These are phyloP conservation scores for Pachyseris speciosa DNA, from an alignment of 64 coral and sea anemone species.

Conservation along the genomic window DNA sequence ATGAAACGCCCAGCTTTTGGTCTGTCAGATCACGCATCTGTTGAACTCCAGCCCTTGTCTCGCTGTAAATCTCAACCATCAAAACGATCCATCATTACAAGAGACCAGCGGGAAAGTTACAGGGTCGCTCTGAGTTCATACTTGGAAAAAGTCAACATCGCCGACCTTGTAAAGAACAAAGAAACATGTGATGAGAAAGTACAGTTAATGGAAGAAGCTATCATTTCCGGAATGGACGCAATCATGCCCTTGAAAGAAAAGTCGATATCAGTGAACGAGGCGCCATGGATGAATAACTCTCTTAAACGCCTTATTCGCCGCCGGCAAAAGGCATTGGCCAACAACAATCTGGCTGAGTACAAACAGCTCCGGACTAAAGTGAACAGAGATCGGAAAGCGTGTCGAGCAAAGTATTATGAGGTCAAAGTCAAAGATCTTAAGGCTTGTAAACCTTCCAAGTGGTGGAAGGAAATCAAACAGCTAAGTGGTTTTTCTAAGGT, in stretches of 20 bases:
- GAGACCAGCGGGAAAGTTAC: constrained; percentile 34
- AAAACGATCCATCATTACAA: constrained; percentile 52
- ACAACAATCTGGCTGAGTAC: constrained; percentile 59
- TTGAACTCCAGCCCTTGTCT: constrained; percentile 45
- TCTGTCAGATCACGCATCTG: constrained; percentile 44
- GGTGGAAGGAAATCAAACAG: constrained; percentile 65
- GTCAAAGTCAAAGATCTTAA: constrained; percentile 63
- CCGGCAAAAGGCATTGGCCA: constrained; percentile 57
- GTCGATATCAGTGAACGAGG: neutral
- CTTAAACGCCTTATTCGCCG: constrained; percentile 59
- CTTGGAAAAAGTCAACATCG: constrained; percentile 58
- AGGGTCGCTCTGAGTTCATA: constrained; percentile 19
- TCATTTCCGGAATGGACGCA: too few relatives aligned
- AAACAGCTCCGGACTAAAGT: constrained; percentile 47
- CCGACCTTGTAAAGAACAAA: too few relatives aligned
- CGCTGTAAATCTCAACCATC: constrained; percentile 19
- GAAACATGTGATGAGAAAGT: too few relatives aligned
- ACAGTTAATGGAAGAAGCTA: too few relatives aligned
- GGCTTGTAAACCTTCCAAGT: constrained; percentile 25
- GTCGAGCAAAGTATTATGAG: constrained; percentile 52
- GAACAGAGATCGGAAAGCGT: constrained; percentile 49
- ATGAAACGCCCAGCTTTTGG: constrained; percentile 54
- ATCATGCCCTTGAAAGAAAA: neutral
- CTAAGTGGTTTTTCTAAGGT: constrained; percentile 69
- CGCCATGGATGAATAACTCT: constrained; percentile 61